phyloP scores from a whole-genome alignment of 1,140 invertebrate genomes.

The Cataglyphis hispanica region DNA sequence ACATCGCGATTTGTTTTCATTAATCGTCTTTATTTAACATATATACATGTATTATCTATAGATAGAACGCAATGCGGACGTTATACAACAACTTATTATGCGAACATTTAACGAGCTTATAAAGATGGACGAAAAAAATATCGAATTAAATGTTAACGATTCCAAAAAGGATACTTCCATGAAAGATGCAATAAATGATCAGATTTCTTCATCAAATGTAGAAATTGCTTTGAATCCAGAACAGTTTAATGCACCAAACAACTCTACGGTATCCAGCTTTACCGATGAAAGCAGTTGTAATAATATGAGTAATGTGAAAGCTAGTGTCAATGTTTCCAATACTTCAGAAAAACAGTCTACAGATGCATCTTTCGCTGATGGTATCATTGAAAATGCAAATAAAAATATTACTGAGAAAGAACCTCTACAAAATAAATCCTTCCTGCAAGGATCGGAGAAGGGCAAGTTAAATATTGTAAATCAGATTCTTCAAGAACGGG shows the following conservation, averaged over 20 bases:
- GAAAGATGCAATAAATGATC: background rate
- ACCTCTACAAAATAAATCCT: background rate
- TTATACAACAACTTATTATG: constrained; percentile 80
- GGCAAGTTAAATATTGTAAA: background rate
- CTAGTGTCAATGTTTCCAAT: background rate
- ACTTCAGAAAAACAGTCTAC: background rate
- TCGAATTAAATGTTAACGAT: constrained; percentile 1
- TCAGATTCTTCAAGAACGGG: constrained; percentile 48
- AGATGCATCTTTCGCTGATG: background rate
- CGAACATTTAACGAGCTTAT: constrained; percentile 73
- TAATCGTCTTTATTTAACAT: background rate
- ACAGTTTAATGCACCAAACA: constrained; percentile 1
- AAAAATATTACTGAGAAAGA: background rate
- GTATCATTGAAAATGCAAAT: background rate
- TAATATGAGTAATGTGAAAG: background rate
- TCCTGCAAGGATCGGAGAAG: background rate
- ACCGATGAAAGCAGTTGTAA: background rate
- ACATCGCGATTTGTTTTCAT: background rate
- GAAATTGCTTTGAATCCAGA: background rate
- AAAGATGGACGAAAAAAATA: background rate
- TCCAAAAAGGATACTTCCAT: background rate
- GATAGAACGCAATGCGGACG: constrained; percentile 70
- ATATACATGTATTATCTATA: background rate
- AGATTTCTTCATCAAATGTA: background rate
- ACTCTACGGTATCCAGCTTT: background rate